phyloP scores from a whole-genome alignment of 2,888 invertebrate species.

The Harpagoxenus sublaevis region DNA sequence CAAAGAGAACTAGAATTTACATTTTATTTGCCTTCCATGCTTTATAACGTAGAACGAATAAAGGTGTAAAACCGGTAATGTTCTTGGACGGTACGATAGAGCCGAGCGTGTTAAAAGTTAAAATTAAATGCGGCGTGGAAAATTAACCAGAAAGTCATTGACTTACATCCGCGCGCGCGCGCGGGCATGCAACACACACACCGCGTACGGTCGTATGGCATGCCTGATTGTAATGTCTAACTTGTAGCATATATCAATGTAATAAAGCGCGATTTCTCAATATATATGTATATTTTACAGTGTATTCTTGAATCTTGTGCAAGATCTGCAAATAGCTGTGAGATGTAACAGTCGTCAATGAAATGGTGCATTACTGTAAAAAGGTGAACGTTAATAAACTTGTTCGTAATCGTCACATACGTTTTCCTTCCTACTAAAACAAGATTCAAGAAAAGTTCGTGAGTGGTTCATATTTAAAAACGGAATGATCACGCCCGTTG shows the following conservation, averaged over 20 bases:
- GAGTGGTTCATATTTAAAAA: not conserved
- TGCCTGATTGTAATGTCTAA: not conserved
- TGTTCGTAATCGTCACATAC: not conserved
- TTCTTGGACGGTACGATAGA: constrained; percentile 71
- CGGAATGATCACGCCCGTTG: not conserved
- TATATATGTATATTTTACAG: constrained; percentile 6
- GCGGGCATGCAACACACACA: not conserved
- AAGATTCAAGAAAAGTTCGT: not conserved
- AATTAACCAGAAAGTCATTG: constrained; percentile 55
- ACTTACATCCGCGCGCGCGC: constrained; percentile 56
- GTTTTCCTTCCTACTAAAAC: not conserved
- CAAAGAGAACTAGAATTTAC: constrained; percentile 72
- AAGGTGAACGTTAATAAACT: not conserved
- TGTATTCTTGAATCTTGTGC: not conserved
- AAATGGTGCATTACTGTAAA: not conserved
- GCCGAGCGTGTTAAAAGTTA: constrained; percentile 45
- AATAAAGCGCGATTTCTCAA: constrained; percentile 12
- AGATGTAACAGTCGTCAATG: not conserved
- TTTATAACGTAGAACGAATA: constrained; percentile 63
- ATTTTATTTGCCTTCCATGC: constrained; percentile 77
- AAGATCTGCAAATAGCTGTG: constrained; percentile 5
- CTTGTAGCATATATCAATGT: not conserved
- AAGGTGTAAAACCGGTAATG: constrained; percentile 62
- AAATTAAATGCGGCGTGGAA: constrained; percentile 35
- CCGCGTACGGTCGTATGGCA: constrained; percentile 36